Conservation (phyloP, 2,113 vertebrate species). For the cattle (Bos taurus) region ARS-UCD2.0 NC_037349.1:33706501-33707000, state of each 20-base stretch:
- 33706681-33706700: background rate
- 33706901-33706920: background rate
- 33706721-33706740: background rate
- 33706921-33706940: background rate
- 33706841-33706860: background rate
- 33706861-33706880: background rate
- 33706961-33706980: background rate
- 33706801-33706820: background rate
- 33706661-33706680: background rate
- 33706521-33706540: background rate
- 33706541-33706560: background rate
- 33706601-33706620: background rate
- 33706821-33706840: background rate
- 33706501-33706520: too few relatives aligned
- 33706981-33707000: background rate
- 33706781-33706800: background rate
- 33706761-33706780: background rate
- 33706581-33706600: background rate
- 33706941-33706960: background rate
- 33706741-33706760: background rate
- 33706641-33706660: background rate
- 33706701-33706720: background rate
- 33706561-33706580: background rate
- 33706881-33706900: background rate
- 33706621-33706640: background rate